Conservation (phyloP, 2,113 vertebrate species). For the Phaethornis superciliosus region DNA sequence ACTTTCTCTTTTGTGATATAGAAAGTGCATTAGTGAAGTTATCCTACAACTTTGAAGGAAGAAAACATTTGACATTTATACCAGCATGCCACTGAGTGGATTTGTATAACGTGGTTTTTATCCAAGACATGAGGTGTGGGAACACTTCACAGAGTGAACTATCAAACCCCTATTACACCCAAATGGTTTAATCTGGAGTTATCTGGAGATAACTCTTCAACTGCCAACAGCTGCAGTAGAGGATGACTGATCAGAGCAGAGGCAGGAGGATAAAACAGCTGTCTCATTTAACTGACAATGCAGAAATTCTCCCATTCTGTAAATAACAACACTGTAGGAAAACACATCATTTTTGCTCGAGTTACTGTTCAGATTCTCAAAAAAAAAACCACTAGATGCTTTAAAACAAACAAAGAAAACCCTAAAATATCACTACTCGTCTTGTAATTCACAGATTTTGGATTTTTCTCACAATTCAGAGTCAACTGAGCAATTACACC, state of each 20-base stretch:
- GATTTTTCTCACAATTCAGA: neutral
- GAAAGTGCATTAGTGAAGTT: neutral
- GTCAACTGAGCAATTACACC: neutral
- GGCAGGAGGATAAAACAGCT: neutral
- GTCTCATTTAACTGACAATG: neutral
- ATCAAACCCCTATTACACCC: neutral
- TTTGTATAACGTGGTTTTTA: neutral
- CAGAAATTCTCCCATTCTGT: neutral
- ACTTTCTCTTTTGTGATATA: neutral
- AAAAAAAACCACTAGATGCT: neutral
- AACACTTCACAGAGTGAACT: neutral
- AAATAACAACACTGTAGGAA: neutral
- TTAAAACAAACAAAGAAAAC: neutral
- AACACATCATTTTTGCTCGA: neutral
- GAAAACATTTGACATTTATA: neutral
- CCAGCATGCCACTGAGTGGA: neutral
- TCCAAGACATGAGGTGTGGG: neutral
- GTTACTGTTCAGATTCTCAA: neutral
- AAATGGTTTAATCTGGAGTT: neutral
- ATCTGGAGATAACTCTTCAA: neutral
- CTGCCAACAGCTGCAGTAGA: neutral
- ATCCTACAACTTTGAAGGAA: neutral
- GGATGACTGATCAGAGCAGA: neutral
- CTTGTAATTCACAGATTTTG: neutral
- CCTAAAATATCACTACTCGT: neutral